These are phyloP conservation scores for Mesitornis unicolor DNA, from an alignment of 2,113 vertebrate species.

Conservation along the genomic window DNA sequence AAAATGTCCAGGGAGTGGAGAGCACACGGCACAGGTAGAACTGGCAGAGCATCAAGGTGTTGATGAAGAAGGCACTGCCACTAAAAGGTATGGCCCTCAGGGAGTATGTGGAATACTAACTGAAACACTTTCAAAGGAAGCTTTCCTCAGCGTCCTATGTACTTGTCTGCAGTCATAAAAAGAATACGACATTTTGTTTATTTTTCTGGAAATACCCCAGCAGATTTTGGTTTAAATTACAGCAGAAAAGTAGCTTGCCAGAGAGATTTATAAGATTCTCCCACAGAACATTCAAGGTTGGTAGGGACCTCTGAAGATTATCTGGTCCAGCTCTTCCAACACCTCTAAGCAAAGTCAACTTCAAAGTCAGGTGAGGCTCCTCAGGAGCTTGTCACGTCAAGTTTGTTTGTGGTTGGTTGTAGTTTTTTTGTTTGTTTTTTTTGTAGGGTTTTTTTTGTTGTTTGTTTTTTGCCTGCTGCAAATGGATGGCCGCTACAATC, in stretches of 20 bases:
- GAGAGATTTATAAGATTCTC: background rate
- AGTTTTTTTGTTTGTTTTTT: background rate
- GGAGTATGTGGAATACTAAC: background rate
- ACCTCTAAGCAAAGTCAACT: background rate
- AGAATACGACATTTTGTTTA: background rate
- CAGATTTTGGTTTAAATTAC: background rate
- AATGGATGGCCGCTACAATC: background rate
- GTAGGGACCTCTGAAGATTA: background rate
- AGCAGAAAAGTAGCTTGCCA: background rate
- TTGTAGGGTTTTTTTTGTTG: background rate
- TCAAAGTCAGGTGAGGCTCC: background rate
- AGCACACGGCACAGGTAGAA: background rate
- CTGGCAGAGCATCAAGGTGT: constrained; percentile 10
- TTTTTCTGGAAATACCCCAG: background rate
- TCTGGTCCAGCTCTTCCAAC: background rate
- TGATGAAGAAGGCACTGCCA: background rate
- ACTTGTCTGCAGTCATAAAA: background rate
- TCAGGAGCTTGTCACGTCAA: background rate
- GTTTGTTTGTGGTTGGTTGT: background rate
- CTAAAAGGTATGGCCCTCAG: constrained; percentile 21
- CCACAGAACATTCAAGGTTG: background rate
- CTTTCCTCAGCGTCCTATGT: background rate
- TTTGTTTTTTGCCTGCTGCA: no score
- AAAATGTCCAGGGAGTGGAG: background rate
- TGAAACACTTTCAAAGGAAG: background rate